Percentiles rank a stretch among this genome's conserved stretches.
These are phyloP conservation scores for Drosophila birchii DNA, from an alignment of 2,888 invertebrate species.

Conservation along the genomic window DNA sequence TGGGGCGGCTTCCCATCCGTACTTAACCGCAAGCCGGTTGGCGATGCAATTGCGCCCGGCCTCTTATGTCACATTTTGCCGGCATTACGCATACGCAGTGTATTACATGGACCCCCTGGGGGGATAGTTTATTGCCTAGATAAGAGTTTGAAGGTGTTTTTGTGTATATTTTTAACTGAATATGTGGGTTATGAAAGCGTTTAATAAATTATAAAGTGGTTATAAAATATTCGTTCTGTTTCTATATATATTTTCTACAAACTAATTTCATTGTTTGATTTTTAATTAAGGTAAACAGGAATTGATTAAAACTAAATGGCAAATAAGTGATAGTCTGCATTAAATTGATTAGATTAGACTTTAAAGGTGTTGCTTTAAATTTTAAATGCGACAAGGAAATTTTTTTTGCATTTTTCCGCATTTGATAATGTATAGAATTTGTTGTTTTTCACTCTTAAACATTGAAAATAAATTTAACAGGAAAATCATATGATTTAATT, in stretches of 20 bases:
- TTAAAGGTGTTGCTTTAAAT: neutral
- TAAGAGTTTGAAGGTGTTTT: constrained; percentile 22
- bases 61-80: constrained; percentile 45
- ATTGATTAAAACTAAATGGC: neutral
- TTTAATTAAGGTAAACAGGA: neutral
- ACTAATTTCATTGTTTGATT: neutral
- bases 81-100: constrained; percentile 66
- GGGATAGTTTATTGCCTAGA: constrained; percentile 22
- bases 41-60: constrained; percentile 45
- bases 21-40: constrained; percentile 61
- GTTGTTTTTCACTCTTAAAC: neutral
- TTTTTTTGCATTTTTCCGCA: neutral
- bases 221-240: no score
- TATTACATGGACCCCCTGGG: constrained; percentile 41
- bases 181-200: constrained; percentile 4
- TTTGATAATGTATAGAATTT: constrained; percentile 1
- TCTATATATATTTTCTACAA: neutral
- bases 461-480: neutral
- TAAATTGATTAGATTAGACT: constrained; percentile 3
- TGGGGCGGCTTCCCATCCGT: constrained; percentile 14
- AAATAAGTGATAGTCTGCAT: neutral
- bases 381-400: neutral
- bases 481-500: constrained; percentile 33
- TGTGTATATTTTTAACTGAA: constrained; percentile 11
- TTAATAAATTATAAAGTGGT: neutral